A percentile compares a stretch with the other conserved stretches of the same genome.
These are phyloP conservation scores for Australoheros scitulus DNA, from an alignment of 2,113 vertebrate genomes.

Conservation along the genomic window DNA sequence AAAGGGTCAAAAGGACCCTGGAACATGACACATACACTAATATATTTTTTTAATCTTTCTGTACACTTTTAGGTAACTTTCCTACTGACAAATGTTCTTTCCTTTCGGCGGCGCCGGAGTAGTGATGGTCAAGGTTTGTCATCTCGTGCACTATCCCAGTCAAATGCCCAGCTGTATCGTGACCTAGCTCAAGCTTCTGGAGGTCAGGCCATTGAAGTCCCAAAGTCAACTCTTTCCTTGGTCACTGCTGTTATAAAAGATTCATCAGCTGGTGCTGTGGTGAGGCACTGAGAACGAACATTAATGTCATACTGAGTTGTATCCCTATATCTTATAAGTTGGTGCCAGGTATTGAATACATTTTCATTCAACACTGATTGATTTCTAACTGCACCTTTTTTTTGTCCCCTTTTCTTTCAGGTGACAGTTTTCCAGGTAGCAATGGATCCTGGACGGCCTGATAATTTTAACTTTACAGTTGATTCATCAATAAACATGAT, in stretches of 20 bases:
- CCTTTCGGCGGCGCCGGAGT: slow-evolving; percentile 25
- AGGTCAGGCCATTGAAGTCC: slow-evolving; percentile 71
- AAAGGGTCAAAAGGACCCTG: no score
- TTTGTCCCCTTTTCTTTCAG: slow-evolving; percentile 38
- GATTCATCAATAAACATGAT: slow-evolving; percentile 73
- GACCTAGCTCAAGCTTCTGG: slow-evolving; percentile 72
- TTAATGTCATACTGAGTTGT: no score
- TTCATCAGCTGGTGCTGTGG: slow-evolving; percentile 57
- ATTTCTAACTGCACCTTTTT: neutral
- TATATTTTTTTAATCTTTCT: neutral
- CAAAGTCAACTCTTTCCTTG: slow-evolving; percentile 54
- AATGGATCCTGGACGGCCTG: slow-evolving; percentile 54
- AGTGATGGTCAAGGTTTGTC: neutral
- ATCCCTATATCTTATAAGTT: no score
- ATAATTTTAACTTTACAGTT: slow-evolving; percentile 63
- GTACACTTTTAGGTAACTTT: slow-evolving; percentile 68
- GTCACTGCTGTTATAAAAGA: slow-evolving; percentile 69
- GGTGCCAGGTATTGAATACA: neutral
- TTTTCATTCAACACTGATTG: neutral
- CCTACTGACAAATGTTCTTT: slow-evolving; percentile 62
- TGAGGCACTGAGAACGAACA: slow-evolving; percentile 11
- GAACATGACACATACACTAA: neutral
- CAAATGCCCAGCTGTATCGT: slow-evolving; percentile 58
- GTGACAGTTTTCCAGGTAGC: slow-evolving; percentile 73
- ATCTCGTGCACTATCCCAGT: neutral